These are phyloP conservation scores for Anastrepha ludens DNA, from an alignment of 1,140 invertebrate species.

Conservation along the genomic window DNA sequence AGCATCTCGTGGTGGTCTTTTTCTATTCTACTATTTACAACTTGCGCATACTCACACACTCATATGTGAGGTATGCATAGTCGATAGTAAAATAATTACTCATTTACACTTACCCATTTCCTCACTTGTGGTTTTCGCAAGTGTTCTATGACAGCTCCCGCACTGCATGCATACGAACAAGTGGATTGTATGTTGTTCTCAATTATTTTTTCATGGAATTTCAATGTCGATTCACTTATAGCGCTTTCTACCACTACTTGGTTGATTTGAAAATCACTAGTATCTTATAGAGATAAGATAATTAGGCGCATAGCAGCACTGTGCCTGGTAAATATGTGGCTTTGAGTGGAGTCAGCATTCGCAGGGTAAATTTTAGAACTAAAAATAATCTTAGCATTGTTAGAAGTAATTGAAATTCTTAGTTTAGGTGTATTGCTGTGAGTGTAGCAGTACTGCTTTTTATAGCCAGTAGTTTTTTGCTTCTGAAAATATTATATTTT, in stretches of 20 bases:
- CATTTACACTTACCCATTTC: neutral
- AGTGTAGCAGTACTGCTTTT: too few relatives aligned
- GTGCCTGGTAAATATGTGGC: neutral
- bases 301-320: neutral
- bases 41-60: too few relatives aligned
- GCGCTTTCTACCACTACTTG: too few relatives aligned
- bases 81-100: conserved; percentile 3
- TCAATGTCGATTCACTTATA: neutral
- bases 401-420: too few relatives aligned
- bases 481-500: too few relatives aligned
- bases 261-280: neutral
- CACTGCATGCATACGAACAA: neutral
- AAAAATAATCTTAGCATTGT: too few relatives aligned
- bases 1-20: neutral
- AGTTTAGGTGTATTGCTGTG: neutral
- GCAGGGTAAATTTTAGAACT: neutral
- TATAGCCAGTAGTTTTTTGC: too few relatives aligned
- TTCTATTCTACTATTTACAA: neutral
- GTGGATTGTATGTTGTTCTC: neutral
- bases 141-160: neutral
- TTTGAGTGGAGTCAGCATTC: neutral
- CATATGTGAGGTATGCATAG: neutral
- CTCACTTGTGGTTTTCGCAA: neutral
- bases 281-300: neutral
- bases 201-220: conserved; percentile 7